phyloP scores from a whole-genome alignment of 2,888 invertebrate genomes.

The Epicampocera succincta region DNA sequence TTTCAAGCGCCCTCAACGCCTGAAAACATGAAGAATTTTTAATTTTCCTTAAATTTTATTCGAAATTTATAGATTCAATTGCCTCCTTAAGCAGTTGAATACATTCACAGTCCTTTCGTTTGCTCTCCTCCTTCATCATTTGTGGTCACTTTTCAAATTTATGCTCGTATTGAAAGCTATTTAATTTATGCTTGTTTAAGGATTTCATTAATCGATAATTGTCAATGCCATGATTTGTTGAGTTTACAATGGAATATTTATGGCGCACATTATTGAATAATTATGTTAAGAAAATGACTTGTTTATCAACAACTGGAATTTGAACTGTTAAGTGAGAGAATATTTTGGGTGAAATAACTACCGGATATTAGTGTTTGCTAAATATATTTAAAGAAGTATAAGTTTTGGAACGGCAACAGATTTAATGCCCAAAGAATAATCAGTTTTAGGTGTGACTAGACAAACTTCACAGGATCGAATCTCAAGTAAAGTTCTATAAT shows the following conservation, averaged over 20 bases:
- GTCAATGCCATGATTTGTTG: constrained; percentile 64
- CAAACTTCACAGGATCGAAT: too few relatives aligned
- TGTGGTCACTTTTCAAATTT: constrained; percentile 53
- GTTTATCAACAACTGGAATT: background rate
- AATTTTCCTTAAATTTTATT: too few relatives aligned
- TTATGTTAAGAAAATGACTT: constrained; percentile 20
- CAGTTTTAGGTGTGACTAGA: too few relatives aligned
- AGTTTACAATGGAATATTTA: constrained; percentile 44
- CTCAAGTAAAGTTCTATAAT: too few relatives aligned
- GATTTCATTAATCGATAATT: constrained; percentile 65
- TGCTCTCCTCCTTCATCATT: constrained; percentile 20
- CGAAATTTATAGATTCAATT: background rate
- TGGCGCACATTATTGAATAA: constrained; percentile 27
- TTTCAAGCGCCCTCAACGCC: too few relatives aligned
- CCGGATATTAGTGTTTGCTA: too few relatives aligned
- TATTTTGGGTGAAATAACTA: too few relatives aligned
- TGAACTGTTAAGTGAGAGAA: background rate
- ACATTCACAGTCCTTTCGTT: background rate
- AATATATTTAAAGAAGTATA: too few relatives aligned
- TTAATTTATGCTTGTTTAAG: constrained; percentile 57
- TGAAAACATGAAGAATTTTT: too few relatives aligned
- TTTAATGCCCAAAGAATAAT: too few relatives aligned
- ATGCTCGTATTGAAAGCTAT: constrained; percentile 47
- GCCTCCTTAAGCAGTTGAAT: background rate
- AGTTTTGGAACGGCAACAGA: too few relatives aligned